Base-by-base conservation (phyloP, 2,797 vertebrate genomes). In the Pteropus rufus region DNA sequence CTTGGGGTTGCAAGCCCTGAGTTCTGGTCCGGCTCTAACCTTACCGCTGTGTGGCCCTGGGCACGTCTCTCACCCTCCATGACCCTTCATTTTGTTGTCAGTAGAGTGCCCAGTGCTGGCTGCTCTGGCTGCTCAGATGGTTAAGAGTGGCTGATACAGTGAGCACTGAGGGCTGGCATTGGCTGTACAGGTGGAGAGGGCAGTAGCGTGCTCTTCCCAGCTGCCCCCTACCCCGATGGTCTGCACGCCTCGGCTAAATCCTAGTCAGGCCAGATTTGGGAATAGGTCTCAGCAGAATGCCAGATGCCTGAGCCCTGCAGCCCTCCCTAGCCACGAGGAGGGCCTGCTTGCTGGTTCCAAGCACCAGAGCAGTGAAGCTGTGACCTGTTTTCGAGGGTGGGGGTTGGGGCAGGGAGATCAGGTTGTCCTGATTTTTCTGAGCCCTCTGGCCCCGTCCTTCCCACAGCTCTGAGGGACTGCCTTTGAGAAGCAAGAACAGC, bases 361-460 rank as follows among this genome's bases (percentile, higher is more conserved):
- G 24, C 44, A 29, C 29, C 19, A 10, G 26, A 65, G 16, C 23
- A 34, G 14, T 18, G 11, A 81, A 34, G 41, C 34, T 1, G 0
- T 3, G 41, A 64, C 65, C 89, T 34, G 2, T 56, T 76, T 92
- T 34, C 60, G 7, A 16, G 39, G 44, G 34, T 64, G 15, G 46
- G 18, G 18, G 19, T 21, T 76, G 65, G 15, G 14, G 49, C 7
- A 15, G 7, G 46, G 21, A 14, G 15, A 15, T 46, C 23, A 24
- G 79, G 29, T 46, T 34, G 54, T 10, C 67, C n/a, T 54, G 85
- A 31, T 83, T 92, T 92, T 89, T 72, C 69, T 67, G 75, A 69
- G 23, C 31, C 60, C 67, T 70, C 70, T 24, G 62, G 15, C 39
- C n/a, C 0, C 44, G 14, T 31, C 6, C 34, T 46, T 23, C 56